Base-by-base conservation (phyloP, 2,797 vertebrate genomes). In the Pelochelys cantorii region DNA sequence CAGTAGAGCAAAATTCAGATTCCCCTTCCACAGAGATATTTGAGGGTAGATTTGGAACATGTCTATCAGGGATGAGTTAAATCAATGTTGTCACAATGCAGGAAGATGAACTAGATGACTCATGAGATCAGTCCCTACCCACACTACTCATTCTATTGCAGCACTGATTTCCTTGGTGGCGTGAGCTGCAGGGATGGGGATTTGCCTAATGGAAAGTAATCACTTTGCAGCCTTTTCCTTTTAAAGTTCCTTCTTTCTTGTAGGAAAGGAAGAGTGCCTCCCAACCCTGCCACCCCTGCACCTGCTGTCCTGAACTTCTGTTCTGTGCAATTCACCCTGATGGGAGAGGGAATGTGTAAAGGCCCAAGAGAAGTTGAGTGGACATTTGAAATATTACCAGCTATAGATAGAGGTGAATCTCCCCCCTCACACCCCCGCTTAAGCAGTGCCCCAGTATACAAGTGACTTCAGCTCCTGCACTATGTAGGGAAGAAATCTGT, bases 391-490 rank as follows among this genome's bases (percentile, higher is more conserved):
- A 68, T 1, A 0, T 93, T 91, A 74, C 87, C 77, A 85, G 79
- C 60, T 84, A 54, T 0, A 31, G 60, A 53, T 34, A 11, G 80
- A 93, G 37, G 34, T 37, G 52, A 37, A 80, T 53, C 10, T 13
- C 85, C n/a, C n/a, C 9, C 42, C 3, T 75, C 6, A 57, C 10
- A 13, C 85, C n/a, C n/a, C 11, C 3, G 68, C 6, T 65, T 42
- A 31, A 34, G 34, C 90, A 31, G 8, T 7, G 52, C 82, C 65
- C 79, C 54, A 83, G 37, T 1, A 0, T 60, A 34, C 81, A 3
- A 2, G 12, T 95, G 93, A 93, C 81, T 88, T 95, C 94, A 95
- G 79, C 89, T 71, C 83, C 83, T 23, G 37, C 29, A 56, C 85
- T 94, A 90, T 94, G 95, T 84, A 55, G 83, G 80, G 55, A 42